A percentile compares a stretch with the other conserved stretches of the same genome.
These are phyloP conservation scores for Hemistola chrysoprasaria DNA, from an alignment of 2,888 invertebrate genomes.

Conservation along the genomic window DNA sequence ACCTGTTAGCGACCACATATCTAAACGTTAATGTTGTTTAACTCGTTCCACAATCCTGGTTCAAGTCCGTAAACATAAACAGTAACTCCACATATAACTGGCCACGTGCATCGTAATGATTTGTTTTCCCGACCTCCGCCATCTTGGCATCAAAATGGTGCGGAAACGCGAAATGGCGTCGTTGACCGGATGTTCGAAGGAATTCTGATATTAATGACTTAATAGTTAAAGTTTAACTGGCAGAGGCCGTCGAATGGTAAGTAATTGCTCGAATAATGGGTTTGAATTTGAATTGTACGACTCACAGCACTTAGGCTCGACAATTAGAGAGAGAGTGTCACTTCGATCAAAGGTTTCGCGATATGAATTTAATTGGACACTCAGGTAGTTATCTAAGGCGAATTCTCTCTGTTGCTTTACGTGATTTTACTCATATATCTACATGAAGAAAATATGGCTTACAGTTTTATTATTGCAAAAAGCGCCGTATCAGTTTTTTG, in stretches of 20 bases:
- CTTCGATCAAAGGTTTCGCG: slow-evolving; percentile 14
- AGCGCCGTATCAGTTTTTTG: slow-evolving; percentile 21
- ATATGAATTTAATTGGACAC: slow-evolving; percentile 15
- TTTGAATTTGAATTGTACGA: slow-evolving; percentile 40
- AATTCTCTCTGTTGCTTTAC: too few species aligned
- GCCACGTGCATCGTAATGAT: slow-evolving; percentile 50
- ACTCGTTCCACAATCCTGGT: slow-evolving; percentile 16
- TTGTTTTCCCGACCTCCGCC: slow-evolving; percentile 31
- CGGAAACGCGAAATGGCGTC: slow-evolving; percentile 49
- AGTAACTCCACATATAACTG: slow-evolving; percentile 35
- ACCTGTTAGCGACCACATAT: slow-evolving; percentile 23
- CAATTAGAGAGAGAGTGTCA: slow-evolving; percentile 11
- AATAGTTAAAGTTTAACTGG: slow-evolving; percentile 69
- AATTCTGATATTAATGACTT: slow-evolving; percentile 66
- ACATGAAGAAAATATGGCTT: too few species aligned
- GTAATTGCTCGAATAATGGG: slow-evolving; percentile 62
- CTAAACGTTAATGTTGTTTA: slow-evolving; percentile 21
- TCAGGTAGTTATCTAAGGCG: not conserved
- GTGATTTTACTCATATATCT: too few species aligned
- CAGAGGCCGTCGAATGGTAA: slow-evolving; percentile 53
- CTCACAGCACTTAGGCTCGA: slow-evolving; percentile 38
- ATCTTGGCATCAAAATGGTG: slow-evolving; percentile 45
- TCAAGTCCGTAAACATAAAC: slow-evolving; percentile 39
- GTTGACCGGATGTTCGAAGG: slow-evolving; percentile 39
- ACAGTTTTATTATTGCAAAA: too few species aligned